Evolutionary conservation across 2,113 vertebrate species (phyloP), one percentile per base, ranked within the genome.

Genomic region (Semicossyphus pulcher): DNA sequence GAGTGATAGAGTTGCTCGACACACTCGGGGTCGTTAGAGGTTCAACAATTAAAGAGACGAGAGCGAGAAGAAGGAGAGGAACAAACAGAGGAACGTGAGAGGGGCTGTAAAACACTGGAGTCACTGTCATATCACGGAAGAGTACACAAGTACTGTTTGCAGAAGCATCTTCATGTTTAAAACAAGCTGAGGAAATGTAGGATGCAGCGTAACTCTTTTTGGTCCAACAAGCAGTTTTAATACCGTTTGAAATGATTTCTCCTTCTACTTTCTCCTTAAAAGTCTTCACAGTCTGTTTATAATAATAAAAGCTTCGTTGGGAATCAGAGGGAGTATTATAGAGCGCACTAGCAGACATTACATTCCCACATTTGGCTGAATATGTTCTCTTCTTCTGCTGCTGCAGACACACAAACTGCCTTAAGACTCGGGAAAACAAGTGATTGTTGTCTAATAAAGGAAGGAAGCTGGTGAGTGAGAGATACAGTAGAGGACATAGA

Each of bases 381-480:
- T 44, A 12, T 39, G 23, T 28, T 42, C 23, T 29, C 45, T 15
- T 51, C 16, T n/a, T 15, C 41, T 34, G 60, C 10, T 49, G 39
- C 53, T 36, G 41, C 0, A 36, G 58, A 44, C 8, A 51, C 4
- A 53, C 2, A 61, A 32, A 31, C 41, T 72, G 45, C 34, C 23
- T 16, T 20, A 21, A 41, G 39, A 56, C 23, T 75, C 16, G 39
- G 62, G 41, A 45, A 69, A 83, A 68, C 61, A 68, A 69, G 52
- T 31, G 86, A 85, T 85, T 21, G 63, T 78, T 81, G 85, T 85
- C 83, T 80, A 76, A 63, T 71, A 76, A 73, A 77, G 81, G 81
- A 86, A 86, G 86, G 89, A 89, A 91, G 56, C 88, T 91, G 88
- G 82, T 68, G 56, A 78, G 77, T 44, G 47, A 72, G 62, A 84